These are phyloP conservation scores for Torymus aiolomorphi DNA, from an alignment of 2,888 invertebrate genomes.

Conservation along the genomic window DNA sequence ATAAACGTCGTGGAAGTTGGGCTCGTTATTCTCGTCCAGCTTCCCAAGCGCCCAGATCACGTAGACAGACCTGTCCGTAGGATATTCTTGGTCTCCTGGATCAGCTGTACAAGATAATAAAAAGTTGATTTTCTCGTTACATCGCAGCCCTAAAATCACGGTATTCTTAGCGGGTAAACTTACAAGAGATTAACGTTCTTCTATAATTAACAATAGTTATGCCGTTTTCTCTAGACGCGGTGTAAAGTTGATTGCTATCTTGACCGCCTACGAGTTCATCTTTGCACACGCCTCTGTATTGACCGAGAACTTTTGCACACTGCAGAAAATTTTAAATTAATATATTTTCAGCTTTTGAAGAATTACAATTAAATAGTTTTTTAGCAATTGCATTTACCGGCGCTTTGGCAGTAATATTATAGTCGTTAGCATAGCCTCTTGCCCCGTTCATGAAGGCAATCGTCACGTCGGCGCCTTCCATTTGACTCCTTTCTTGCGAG, in stretches of 20 bases:
- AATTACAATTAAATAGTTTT: too few species aligned
- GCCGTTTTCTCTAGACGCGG: conserved; percentile 84
- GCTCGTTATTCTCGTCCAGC: conserved; percentile 86
- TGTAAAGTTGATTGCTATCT: conserved; percentile 89
- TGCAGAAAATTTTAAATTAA: conserved; percentile 68
- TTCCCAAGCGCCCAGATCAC: conserved; percentile 91
- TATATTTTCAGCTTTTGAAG: too few species aligned
- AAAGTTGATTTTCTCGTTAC: background rate
- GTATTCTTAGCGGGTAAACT: conserved; percentile 65
- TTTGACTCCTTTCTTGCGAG: conserved; percentile 82
- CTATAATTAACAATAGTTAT: conserved; percentile 88
- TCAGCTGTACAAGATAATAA: conserved; percentile 79
- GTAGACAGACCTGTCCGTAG: conserved; percentile 79
- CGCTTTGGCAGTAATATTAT: conserved; percentile 89
- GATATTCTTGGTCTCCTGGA: conserved; percentile 85
- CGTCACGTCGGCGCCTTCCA: conserved; percentile 91
- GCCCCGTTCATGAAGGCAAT: conserved; percentile 85
- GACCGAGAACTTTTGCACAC: conserved; percentile 91
- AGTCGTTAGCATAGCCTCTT: conserved; percentile 87
- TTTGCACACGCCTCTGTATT: conserved; percentile 90
- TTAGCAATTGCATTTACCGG: conserved; percentile 78
- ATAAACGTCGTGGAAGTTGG: conserved; percentile 89
- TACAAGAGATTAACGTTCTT: conserved; percentile 85
- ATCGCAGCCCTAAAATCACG: background rate
- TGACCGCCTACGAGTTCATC: conserved; percentile 89